Evolutionary conservation across 1,140 invertebrate genomes (phyloP).

Genomic region (Anthonomus grandis): DNA sequence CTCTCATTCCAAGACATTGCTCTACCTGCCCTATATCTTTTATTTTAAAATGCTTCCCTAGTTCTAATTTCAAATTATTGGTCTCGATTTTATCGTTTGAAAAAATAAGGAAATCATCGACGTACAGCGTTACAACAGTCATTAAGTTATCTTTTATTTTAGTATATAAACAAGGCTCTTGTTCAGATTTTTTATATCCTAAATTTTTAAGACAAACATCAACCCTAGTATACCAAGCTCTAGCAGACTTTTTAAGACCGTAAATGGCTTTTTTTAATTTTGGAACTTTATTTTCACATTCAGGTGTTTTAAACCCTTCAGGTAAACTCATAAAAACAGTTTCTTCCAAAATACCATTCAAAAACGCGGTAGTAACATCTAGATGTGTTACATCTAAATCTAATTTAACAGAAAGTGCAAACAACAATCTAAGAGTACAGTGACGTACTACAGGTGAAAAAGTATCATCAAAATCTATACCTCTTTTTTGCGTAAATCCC

Average conservation of each 20-base stretch:
- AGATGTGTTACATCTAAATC: slow-evolving; percentile 36
- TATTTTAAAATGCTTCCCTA: slow-evolving; percentile 33
- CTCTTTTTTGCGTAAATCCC: slow-evolving; percentile 41
- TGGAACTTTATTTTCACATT: slow-evolving; percentile 31
- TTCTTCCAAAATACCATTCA: slow-evolving; percentile 43
- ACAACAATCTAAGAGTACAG: slow-evolving; percentile 32
- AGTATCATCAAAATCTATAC: slow-evolving; percentile 25
- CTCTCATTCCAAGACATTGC: slow-evolving; percentile 36
- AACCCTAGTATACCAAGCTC: slow-evolving; percentile 38
- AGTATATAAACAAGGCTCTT: slow-evolving; percentile 44
- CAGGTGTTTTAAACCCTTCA: slow-evolving; percentile 24
- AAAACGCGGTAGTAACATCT: slow-evolving; percentile 48
- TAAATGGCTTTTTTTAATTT: slow-evolving; percentile 42
- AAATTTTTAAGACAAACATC: slow-evolving; percentile 30
- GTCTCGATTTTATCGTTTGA: slow-evolving; percentile 21
- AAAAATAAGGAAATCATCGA: slow-evolving; percentile 19
- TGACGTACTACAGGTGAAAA: slow-evolving; percentile 33
- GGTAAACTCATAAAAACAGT: slow-evolving; percentile 47
- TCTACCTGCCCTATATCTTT: slow-evolving; percentile 35
- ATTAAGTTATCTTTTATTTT: slow-evolving; percentile 22
- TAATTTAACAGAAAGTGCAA: slow-evolving; percentile 35
- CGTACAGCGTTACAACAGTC: slow-evolving; percentile 35
- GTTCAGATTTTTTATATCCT: slow-evolving; percentile 38
- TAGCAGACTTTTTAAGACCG: slow-evolving; percentile 43
- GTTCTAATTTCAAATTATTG: slow-evolving; percentile 21